Evolutionary conservation across 2,888 invertebrate genomes (phyloP).

Genomic region (Rhagonycha lutea): DNA sequence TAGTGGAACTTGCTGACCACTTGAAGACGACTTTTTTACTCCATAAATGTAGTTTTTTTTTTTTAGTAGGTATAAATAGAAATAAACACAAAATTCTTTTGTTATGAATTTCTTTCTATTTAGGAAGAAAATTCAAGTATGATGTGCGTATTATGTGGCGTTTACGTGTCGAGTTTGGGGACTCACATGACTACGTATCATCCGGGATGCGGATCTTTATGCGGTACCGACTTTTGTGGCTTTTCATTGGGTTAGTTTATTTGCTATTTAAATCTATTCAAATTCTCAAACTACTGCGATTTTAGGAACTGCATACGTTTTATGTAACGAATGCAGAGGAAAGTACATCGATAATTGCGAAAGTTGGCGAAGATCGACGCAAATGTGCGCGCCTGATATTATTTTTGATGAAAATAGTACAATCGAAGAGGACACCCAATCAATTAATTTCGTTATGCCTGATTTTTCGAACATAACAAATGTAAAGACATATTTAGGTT

Average conservation of each 20-base stretch:
- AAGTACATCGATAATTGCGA: slow-evolving; percentile 46
- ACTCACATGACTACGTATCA: slow-evolving; percentile 58
- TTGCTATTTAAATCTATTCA: background rate
- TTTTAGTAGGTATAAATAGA: too few relatives aligned
- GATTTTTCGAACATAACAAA: slow-evolving; percentile 46
- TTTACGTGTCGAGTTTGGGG: slow-evolving; percentile 51
- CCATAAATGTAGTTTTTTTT: background rate
- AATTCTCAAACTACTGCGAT: background rate
- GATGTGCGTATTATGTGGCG: slow-evolving; percentile 53
- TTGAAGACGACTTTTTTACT: too few relatives aligned
- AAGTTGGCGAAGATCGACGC: slow-evolving; percentile 32
- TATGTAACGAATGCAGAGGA: slow-evolving; percentile 58
- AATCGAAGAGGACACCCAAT: slow-evolving; percentile 47
- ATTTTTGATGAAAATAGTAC: slow-evolving; percentile 38
- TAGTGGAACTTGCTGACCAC: too few relatives aligned
- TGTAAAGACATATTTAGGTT: slow-evolving; percentile 47
- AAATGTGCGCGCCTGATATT: slow-evolving; percentile 49
- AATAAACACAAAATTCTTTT: too few relatives aligned
- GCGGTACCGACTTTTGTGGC: slow-evolving; percentile 59
- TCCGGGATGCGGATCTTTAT: slow-evolving; percentile 60
- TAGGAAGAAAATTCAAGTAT: slow-evolving; percentile 38
- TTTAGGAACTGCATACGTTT: slow-evolving; percentile 27
- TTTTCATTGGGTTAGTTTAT: slow-evolving; percentile 49
- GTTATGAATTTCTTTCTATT: slow-evolving; percentile 4
- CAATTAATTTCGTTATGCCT: slow-evolving; percentile 42